A percentile compares a stretch with the other conserved stretches of the same genome.
phyloP scores from a whole-genome alignment of 2,797 vertebrate genomes.

The Austrolebias charrua region DNA sequence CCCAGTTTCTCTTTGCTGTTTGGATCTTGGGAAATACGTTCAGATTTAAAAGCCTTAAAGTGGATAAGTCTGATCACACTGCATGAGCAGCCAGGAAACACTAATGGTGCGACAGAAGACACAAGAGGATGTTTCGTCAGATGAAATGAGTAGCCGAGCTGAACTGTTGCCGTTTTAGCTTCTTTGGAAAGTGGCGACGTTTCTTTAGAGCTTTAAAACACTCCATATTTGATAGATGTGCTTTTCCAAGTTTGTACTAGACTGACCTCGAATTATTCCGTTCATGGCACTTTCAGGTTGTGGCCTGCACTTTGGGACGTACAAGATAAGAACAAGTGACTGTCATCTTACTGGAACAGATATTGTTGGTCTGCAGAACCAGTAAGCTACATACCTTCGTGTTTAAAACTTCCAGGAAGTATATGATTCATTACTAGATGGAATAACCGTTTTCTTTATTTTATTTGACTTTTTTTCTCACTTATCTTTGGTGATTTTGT shows the following conservation, averaged over 20 bases:
- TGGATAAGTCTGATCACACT: constrained; percentile 36
- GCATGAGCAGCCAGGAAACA: constrained; percentile 9
- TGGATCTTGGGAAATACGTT: constrained; percentile 22
- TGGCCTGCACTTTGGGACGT: too few species aligned
- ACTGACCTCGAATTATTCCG: background rate
- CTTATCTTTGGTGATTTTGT: background rate
- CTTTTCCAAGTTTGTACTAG: constrained; percentile 19
- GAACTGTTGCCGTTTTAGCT: constrained; percentile 19
- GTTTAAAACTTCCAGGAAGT: background rate
- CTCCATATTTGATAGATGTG: constrained; percentile 26
- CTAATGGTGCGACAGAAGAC: constrained; percentile 31
- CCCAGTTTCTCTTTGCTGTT: constrained; percentile 11
- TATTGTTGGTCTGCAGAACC: background rate
- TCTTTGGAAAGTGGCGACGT: constrained; percentile 10
- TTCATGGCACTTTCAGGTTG: background rate
- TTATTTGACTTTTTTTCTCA: background rate
- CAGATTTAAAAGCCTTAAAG: constrained; percentile 29
- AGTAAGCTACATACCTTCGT: background rate
- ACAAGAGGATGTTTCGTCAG: constrained; percentile 36
- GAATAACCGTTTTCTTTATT: background rate
- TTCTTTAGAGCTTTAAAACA: constrained; percentile 14
- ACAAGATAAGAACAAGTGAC: background rate
- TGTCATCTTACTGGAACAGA: background rate
- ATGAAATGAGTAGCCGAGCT: constrained; percentile 26
- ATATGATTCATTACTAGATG: background rate